Evolutionary conservation across 2,797 vertebrate genomes (phyloP).

Genomic region (Cheirogaleus major): DNA sequence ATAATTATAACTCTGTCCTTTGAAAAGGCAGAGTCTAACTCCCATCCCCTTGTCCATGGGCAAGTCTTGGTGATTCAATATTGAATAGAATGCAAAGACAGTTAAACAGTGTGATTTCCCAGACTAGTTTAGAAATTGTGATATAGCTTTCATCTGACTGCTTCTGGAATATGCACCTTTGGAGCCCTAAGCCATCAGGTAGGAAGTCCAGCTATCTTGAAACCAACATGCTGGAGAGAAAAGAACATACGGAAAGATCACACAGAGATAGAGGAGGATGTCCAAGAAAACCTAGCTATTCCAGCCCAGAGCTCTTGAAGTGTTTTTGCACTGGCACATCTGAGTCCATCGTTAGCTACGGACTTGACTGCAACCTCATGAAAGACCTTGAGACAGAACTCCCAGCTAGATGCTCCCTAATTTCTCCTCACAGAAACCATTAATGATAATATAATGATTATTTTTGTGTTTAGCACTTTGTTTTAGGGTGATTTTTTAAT

Average conservation of each 20-base stretch:
- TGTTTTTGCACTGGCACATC: neutral
- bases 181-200: neutral
- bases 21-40: constrained; percentile 20
- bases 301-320: neutral
- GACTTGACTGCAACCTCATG: neutral
- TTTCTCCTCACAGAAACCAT: neutral
- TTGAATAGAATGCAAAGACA: neutral
- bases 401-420: neutral
- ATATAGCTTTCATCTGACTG: neutral
- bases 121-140: constrained; percentile 8
- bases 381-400: neutral
- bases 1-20: neutral
- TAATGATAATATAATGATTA: neutral
- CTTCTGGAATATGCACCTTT: neutral
- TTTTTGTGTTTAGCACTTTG: neutral
- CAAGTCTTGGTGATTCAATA: neutral
- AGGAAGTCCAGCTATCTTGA: neutral
- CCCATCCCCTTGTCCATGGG: neutral
- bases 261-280: neutral
- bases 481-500: constrained; percentile 35
- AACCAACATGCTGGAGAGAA: neutral
- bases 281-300: neutral
- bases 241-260: neutral
- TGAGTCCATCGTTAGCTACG: neutral
- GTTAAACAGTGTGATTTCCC: neutral